Base-by-base conservation (phyloP, 2,888 invertebrate species). In the Timema cristinae region DNA sequence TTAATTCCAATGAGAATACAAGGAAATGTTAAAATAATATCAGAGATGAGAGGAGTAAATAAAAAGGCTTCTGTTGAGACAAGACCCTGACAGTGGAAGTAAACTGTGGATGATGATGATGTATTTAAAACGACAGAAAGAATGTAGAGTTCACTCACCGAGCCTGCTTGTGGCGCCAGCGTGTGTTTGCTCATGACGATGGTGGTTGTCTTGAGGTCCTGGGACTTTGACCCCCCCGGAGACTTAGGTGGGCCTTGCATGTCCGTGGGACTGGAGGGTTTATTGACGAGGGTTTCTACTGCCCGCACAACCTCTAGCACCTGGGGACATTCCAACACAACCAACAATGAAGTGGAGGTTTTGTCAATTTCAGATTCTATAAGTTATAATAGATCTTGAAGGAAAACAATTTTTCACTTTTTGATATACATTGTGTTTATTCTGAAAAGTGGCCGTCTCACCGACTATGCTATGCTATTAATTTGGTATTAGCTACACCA, bases 161-260 rank as follows among this genome's bases (percentile, higher is more conserved):
- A 84, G 75, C 83, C 82, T 77, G 84, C 86, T 83, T 91, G 91
- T 79, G 90, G 88, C 79, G 93, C 93, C 78, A 94, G 85, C 72
- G 94, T 94, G 83, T 95, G 95, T 82, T 95, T 95, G 82, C 94
- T 94, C 94, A 95, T 95, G 72, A 95, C 94, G 78, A 95, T 92
- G 11, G 95, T 95, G 76, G 95, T 95, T 72, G 94, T 95, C 85
- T 95, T 95, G 77, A 88, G 85, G 78, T 87, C 87, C 79, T 88
- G 88, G 56, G 84, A 82, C 77, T 83, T 84, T 8, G 63, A 47
- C 48, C 86, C 84, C 73, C 86, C 86, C 69, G 86, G 86, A 0
- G 94, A 94, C 71, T 94, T 93, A 78, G 91, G 93, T 49, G 93
- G 93, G 70, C 86, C 86, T 72, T 86, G 77, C 77, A 83, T 81